Evolutionary conservation across 2,113 vertebrate species (phyloP), one percentile per base, ranked within the genome.

Genomic region (Nettapus auritus): DNA sequence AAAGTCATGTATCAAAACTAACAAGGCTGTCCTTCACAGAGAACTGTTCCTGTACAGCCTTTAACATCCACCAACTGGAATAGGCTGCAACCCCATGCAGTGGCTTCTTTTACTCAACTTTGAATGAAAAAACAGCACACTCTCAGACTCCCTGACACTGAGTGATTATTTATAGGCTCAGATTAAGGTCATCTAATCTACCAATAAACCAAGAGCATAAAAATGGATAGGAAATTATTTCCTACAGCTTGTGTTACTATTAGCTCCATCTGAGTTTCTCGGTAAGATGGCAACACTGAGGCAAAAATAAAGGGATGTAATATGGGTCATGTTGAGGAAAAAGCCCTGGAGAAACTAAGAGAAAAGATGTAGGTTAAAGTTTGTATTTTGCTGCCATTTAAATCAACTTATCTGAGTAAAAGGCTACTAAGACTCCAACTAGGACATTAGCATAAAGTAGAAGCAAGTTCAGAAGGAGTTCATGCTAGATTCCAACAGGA

Each of bases 61-160:
- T 33, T 23, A 50, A 48, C 34, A 57, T 11, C 53, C 91, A 36
- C 31, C 33, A 92, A 13, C 57, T 74, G 71, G 67, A 67, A 93
- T 18, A 90, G 59, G 21, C 33, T 88, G 12, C 33, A 86, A 77
- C 33, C 57, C 25, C 56, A 29, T 28, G 62, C 36, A 93, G 55
- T 84, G 74, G 34, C 38, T 95, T 88, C 62, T 73, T 93, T 93
- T 82, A 93, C 73, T 86, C 33, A 50, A 76, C 86, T 88, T 76
- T 90, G 50, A 89, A 67, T 68, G 14, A 88, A 83, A 95, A 81
- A 56, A 48, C 21, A 63, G 23, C 42, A 53, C 62, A 48, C 15
- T 57, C 38, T 36, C 66, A 83, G 75, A 90, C 63, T 82, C 57
- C 8, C 36, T 62, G 75, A 66, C 48, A 77, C 53, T 88, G 57